Conservation (phyloP, 2,113 vertebrate species). For the Indicator indicator region DNA sequence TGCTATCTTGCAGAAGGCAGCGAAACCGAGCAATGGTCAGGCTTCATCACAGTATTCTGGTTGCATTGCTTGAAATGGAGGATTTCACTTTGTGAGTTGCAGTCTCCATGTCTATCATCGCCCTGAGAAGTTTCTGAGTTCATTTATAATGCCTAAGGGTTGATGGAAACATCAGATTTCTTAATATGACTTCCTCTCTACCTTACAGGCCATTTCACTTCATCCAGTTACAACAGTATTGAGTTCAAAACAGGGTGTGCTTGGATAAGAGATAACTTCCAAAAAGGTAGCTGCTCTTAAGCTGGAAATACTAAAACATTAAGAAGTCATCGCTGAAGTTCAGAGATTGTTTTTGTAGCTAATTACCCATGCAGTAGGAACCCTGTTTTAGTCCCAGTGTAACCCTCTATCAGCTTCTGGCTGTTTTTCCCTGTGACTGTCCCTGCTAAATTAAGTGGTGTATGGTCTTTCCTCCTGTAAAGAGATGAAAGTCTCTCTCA, state of each 20-base stretch:
- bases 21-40: neutral
- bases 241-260: neutral
- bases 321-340: neutral
- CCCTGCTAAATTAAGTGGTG: neutral
- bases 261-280: neutral
- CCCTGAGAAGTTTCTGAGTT: slow-evolving; percentile 10
- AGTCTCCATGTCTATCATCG: neutral
- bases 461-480: neutral
- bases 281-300: neutral
- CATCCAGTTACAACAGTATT: neutral
- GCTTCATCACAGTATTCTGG: neutral
- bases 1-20: neutral
- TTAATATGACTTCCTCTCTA: neutral
- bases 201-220: neutral
- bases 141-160: neutral
- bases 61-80: neutral
- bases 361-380: neutral
- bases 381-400: neutral
- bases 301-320: neutral
- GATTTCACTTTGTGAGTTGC: neutral
- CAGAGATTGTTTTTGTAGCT: neutral
- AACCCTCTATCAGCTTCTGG: neutral
- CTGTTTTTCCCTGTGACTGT: neutral
- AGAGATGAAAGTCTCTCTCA: neutral
- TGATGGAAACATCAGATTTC: neutral